Base-by-base conservation (phyloP, 2,888 invertebrate genomes). In the Drosophila merina region DNA sequence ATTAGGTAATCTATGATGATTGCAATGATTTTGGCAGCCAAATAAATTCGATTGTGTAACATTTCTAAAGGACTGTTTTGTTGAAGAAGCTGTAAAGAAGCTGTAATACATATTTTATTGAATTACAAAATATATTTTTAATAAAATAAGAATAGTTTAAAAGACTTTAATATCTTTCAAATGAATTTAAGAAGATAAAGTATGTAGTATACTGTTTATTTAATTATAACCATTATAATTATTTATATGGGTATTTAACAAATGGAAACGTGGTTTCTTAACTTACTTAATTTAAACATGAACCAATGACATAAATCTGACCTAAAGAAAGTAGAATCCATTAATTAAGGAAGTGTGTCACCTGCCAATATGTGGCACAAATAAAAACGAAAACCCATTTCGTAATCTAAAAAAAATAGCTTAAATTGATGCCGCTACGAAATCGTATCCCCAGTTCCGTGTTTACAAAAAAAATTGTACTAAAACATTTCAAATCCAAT, bases 361-460 rank as follows among this genome's bases (percentile, higher is more conserved):
- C 36, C 48, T 51, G 26, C 49, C 74, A 50, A 14, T 28, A 60
- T 36, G 40, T 60, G 67, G 52, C 74, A 62, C 67, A 59, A 59
- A 63, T 48, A 67, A 73, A 68, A 74, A 25, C 49, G 57, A 68
- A 74, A 64, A 72, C 76, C 59, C 30, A 76, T 83, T 77, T 84
- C 82, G 81, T 83, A 83, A 83, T 84, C 72, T 52, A 47, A 64
- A 58, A 56, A 54, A 36, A 55, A 74, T 77, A 67, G 14, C 0
- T 20, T 8, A 14, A 9, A 75, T 51, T 64, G 52, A 52, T 47
- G 4, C 40, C 47, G 42, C 58, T 56, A 26, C 49, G 28, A 52
- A 75, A 62, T 45, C 57, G 20, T 68, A 45, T 9, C 14, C 51
- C 28, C 54, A 72, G 84, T 82, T 86, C 82, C 82, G 86, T 75